A percentile compares a stretch with the other conserved stretches of the same genome.
These are phyloP conservation scores for Phrynocephalus versicolor DNA, from an alignment of 2,113 vertebrate genomes.

Conservation along the genomic window DNA sequence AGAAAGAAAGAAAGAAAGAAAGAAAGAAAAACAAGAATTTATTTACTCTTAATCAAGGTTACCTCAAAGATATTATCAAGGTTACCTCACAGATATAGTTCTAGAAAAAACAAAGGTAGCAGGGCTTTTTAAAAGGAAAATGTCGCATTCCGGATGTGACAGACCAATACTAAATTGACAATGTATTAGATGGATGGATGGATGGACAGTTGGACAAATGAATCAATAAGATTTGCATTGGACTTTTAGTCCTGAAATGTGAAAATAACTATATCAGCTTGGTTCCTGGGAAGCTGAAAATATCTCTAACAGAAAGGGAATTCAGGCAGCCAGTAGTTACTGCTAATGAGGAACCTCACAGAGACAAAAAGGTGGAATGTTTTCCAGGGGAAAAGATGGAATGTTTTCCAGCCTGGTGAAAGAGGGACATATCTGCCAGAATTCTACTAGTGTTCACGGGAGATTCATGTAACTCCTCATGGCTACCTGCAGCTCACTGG, in stretches of 20 bases:
- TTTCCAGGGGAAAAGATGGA: too few relatives aligned
- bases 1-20: slow-evolving; percentile 7
- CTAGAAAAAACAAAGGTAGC: background rate
- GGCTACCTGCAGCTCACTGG: too few relatives aligned
- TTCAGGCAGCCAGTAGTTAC: background rate
- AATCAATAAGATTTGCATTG: background rate
- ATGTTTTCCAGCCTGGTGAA: too few relatives aligned
- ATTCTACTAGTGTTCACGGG: too few relatives aligned
- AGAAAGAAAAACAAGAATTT: slow-evolving; percentile 3
- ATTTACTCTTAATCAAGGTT: background rate
- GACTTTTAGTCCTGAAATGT: background rate
- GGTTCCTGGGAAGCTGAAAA: too few relatives aligned
- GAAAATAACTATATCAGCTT: background rate
- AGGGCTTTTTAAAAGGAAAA: background rate
- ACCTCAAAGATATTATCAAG: background rate
- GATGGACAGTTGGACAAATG: background rate
- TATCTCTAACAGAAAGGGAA: background rate
- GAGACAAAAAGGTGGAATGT: too few relatives aligned
- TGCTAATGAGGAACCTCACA: too few relatives aligned
- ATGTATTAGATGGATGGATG: background rate
- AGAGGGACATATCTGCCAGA: too few relatives aligned
- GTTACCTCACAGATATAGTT: background rate
- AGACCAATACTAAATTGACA: background rate
- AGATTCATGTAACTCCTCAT: too few relatives aligned
- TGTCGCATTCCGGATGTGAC: background rate